A percentile compares a stretch with the other conserved stretches of the same genome.
Conservation (phyloP, 2,797 vertebrate genomes). For the Sebastes hubbsi region DNA sequence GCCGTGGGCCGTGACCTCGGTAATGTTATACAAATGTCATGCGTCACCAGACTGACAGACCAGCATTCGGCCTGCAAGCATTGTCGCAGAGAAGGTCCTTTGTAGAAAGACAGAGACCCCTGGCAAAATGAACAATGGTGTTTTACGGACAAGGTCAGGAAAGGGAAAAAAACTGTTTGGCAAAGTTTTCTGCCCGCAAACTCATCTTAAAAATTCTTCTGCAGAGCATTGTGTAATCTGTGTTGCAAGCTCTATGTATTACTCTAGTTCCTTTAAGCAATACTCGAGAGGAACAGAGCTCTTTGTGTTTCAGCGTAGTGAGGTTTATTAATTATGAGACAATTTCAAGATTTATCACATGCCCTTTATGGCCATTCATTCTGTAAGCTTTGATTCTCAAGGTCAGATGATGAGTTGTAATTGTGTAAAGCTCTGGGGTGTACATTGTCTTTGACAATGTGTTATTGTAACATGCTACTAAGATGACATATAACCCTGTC, state of each 20-base stretch:
- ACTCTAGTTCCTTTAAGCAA: neutral
- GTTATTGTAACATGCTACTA: neutral
- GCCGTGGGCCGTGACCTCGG: slow-evolving; percentile 56
- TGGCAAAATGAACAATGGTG: slow-evolving; percentile 51
- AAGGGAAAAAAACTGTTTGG: slow-evolving; percentile 10
- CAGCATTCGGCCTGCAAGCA: slow-evolving; percentile 35
- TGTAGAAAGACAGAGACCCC: slow-evolving; percentile 51
- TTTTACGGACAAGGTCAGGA: slow-evolving; percentile 42
- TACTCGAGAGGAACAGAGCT: slow-evolving; percentile 6
- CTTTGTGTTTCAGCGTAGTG: neutral
- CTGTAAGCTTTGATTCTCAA: slow-evolving; percentile 10
- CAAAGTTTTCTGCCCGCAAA: neutral
- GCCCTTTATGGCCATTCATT: slow-evolving; percentile 7
- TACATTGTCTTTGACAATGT: neutral
- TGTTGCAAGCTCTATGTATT: slow-evolving; percentile 9
- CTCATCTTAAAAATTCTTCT: slow-evolving; percentile 1
- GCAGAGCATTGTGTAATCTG: neutral
- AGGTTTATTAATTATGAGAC: slow-evolving; percentile 12
- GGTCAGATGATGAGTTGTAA: neutral
- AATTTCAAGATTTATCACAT: neutral
- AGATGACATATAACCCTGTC: neutral
- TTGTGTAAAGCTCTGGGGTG: neutral
- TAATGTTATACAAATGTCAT: slow-evolving; percentile 77
- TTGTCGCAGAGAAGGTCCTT: slow-evolving; percentile 45
- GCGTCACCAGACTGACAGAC: slow-evolving; percentile 60